These are phyloP conservation scores for Dicranocentrus wangi DNA, from an alignment of 2,888 invertebrate genomes.

Conservation along the genomic window DNA sequence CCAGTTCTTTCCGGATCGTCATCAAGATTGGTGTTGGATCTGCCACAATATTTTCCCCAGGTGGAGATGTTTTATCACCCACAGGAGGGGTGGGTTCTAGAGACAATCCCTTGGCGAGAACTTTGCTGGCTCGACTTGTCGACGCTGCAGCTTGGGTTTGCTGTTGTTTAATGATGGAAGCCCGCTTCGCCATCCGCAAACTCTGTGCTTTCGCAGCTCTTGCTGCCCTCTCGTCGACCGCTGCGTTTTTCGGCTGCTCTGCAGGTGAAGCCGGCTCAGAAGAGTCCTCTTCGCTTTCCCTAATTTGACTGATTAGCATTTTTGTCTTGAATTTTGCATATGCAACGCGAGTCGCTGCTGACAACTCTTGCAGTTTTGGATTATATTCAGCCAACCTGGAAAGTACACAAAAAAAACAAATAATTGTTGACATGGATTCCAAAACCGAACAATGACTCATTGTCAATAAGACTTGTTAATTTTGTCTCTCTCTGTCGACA, in stretches of 20 bases:
- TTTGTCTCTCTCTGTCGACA: background rate
- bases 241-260: background rate
- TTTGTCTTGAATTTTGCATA: slow-evolving; percentile 88
- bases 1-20: slow-evolving; percentile 11
- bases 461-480: background rate
- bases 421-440: too few species aligned
- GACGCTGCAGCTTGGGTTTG: slow-evolving; percentile 20
- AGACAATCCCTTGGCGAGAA: slow-evolving; percentile 29
- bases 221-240: background rate
- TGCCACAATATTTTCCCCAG: background rate
- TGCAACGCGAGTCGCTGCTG: slow-evolving; percentile 86
- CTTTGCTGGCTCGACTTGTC: slow-evolving; percentile 7
- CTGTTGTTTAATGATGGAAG: slow-evolving; percentile 29
- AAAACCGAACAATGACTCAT: too few species aligned
- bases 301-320: slow-evolving; percentile 70
- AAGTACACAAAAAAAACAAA: slow-evolving; percentile 10
- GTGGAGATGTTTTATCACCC: background rate
- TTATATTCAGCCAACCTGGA: slow-evolving; percentile 83
- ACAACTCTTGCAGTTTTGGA: slow-evolving; percentile 84
- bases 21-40: slow-evolving; percentile 26
- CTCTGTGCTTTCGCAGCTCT: slow-evolving; percentile 18
- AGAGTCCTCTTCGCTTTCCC: slow-evolving; percentile 51
- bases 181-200: slow-evolving; percentile 16
- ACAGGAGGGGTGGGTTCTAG: background rate
- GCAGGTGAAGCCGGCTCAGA: slow-evolving; percentile 37